Base-by-base conservation (phyloP, 2,888 invertebrate genomes). In the Athalia cordata region DNA sequence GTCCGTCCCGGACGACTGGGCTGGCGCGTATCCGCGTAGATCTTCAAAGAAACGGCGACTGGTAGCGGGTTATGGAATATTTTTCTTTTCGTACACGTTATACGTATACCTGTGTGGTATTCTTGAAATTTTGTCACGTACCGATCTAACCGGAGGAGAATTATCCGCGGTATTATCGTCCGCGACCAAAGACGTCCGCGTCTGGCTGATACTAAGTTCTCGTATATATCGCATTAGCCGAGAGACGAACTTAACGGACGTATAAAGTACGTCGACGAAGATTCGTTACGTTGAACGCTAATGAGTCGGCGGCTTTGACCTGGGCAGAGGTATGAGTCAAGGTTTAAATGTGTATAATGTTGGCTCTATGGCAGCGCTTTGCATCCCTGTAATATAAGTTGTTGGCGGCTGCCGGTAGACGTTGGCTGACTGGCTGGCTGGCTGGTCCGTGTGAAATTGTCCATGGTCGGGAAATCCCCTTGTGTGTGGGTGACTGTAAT, bases 251-350 rank as follows among this genome's bases (percentile, higher is more conserved):
- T 78, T 52, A 65, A 80, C 67, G 65, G 59, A 75, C 64, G 67
- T 52, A 8, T 47, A 64, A 5, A 61, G 52, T 64, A 15, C 75
- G 55, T 77, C 62, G 67, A 75, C 74, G 80, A 84, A 80, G 75
- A 75, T 75, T 75, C 79, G 80, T 77, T 79, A 81, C 81, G 75
- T 81, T 80, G 81, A 79, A 78, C 79, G 83, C 80, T 85, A 85
- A 85, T 84, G 85, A 85, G 85, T 83, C 85, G 85, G 85, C 80
- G 81, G 85, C 86, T 85, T 86, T 86, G 86, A 86, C 81, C 84
- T 65, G 67, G 68, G 29, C 29, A 2, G 29, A 29, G 29, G 29
- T 29, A 65, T 65, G 80, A 29, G 79, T 55, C 66, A 77, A 65
- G 77, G 59, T 72, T 13, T 72, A 47, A 59, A 45, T 29, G 29